Evolutionary conservation across 2,888 invertebrate species (phyloP).

Genomic region (Lysandra coridon): DNA sequence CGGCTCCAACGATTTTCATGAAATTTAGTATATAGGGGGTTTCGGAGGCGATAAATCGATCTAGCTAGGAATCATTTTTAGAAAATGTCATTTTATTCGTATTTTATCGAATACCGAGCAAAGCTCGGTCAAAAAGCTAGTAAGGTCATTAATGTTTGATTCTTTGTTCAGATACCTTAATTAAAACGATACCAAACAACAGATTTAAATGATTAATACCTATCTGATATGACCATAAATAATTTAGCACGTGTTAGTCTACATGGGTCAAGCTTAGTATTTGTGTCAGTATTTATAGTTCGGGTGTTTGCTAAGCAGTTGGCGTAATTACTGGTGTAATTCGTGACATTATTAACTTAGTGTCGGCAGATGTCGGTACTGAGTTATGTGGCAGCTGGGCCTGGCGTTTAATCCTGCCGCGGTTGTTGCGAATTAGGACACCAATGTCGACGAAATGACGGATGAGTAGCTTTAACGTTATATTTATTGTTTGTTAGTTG

Average conservation of each 20-base stretch:
- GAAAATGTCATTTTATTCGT: no score
- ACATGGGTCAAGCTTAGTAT: background rate
- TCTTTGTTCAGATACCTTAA: no score
- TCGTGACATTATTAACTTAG: conserved; percentile 58
- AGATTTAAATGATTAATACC: background rate
- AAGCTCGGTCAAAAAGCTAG: no score
- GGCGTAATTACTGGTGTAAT: conserved; percentile 36
- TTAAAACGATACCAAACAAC: no score
- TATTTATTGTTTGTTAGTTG: background rate
- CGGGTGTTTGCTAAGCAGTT: conserved; percentile 20
- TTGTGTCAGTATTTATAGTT: conserved; percentile 5
- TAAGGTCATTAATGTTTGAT: no score
- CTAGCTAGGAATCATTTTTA: no score
- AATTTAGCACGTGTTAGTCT: background rate
- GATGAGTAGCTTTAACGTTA: background rate
- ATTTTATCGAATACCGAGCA: no score
- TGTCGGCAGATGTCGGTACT: conserved; percentile 68
- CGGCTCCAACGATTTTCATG: no score
- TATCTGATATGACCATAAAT: background rate
- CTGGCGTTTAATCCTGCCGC: conserved; percentile 63
- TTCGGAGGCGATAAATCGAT: no score
- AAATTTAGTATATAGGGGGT: no score
- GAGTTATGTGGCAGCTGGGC: conserved; percentile 71
- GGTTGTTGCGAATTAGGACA: conserved; percentile 43
- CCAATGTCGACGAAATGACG: conserved; percentile 7